Evolutionary conservation across 2,113 vertebrate species (phyloP).

Genomic region (Trinectes maculatus): DNA sequence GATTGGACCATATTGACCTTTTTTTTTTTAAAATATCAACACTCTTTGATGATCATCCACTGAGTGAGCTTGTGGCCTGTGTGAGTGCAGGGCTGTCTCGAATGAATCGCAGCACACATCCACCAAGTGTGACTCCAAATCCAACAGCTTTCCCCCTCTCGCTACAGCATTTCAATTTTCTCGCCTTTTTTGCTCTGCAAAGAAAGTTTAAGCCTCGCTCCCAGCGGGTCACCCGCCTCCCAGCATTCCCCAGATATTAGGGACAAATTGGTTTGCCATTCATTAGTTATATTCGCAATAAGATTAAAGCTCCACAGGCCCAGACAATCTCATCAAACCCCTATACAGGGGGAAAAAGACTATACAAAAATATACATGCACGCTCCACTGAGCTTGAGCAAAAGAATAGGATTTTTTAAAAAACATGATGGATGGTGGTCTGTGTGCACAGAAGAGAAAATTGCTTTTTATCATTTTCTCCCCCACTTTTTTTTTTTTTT

Average conservation of each 20-base stretch:
- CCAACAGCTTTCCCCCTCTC: conserved; percentile 13
- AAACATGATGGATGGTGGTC: conserved; percentile 74
- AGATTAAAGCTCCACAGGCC: conserved; percentile 84
- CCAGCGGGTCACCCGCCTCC: conserved; percentile 79
- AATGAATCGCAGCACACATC: conserved; percentile 53
- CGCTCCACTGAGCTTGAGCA: conserved; percentile 81
- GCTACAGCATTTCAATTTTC: conserved; percentile 75
- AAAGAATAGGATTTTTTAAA: conserved; percentile 51
- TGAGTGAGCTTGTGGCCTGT: conserved; percentile 39
- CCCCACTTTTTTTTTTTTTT: conserved; percentile 1
- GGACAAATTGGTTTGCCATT: conserved; percentile 89
- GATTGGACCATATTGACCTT: conserved; percentile 28
- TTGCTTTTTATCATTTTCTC: conserved; percentile 75
- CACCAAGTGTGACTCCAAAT: conserved; percentile 75
- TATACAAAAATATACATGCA: conserved; percentile 47
- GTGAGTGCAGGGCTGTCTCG: conserved; percentile 39
- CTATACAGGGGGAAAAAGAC: conserved; percentile 59
- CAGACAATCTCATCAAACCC: conserved; percentile 85
- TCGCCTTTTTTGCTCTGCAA: conserved; percentile 71
- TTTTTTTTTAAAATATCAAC: conserved; percentile 40
- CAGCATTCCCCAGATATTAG: conserved; percentile 85
- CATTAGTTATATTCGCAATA: conserved; percentile 91
- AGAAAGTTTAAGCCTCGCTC: conserved; percentile 76
- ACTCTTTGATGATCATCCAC: conserved; percentile 63
- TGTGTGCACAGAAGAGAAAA: conserved; percentile 76